These are phyloP conservation scores for Smittia aterrima DNA, from an alignment of 2,888 invertebrate genomes.

Conservation along the genomic window DNA sequence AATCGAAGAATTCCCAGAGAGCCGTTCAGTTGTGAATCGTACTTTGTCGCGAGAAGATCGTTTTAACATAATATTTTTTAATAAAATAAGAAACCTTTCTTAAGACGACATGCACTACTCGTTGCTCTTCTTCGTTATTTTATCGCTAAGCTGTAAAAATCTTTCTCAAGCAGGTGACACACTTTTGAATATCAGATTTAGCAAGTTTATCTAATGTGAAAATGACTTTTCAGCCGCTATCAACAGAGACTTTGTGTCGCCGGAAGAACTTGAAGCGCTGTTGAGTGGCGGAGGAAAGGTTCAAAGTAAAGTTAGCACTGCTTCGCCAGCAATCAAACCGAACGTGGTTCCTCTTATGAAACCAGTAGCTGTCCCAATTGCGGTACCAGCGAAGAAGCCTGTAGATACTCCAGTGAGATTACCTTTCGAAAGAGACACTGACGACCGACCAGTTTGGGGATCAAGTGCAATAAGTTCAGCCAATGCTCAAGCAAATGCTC, in stretches of 20 bases:
- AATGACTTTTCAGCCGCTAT: slow-evolving; percentile 18
- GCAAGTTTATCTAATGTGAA: not conserved
- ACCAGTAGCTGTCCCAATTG: not conserved
- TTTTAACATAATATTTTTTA: not conserved
- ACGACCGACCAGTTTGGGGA: slow-evolving; percentile 31
- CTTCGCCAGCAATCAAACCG: not conserved
- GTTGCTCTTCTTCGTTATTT: not conserved
- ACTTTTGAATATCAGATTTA: not conserved
- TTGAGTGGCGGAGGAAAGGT: not conserved
- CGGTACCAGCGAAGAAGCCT: not conserved
- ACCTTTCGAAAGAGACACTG: not conserved
- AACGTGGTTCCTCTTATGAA: not conserved
- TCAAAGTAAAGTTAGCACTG: not conserved
- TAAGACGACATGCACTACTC: not conserved
- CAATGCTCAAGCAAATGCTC: slow-evolving; percentile 30
- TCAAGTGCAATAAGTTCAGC: not conserved
- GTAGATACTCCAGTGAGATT: not conserved
- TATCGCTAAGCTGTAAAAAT: not conserved
- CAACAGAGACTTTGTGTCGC: slow-evolving; percentile 28
- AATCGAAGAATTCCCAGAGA: slow-evolving; percentile 13
- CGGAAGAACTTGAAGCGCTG: slow-evolving; percentile 27
- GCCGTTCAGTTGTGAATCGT: not conserved
- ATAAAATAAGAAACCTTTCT: not conserved
- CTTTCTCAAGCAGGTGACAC: not conserved
- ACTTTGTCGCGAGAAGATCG: not conserved